phyloP scores from a whole-genome alignment of 2,113 vertebrate genomes.

The Mesocricetus auratus region DNA sequence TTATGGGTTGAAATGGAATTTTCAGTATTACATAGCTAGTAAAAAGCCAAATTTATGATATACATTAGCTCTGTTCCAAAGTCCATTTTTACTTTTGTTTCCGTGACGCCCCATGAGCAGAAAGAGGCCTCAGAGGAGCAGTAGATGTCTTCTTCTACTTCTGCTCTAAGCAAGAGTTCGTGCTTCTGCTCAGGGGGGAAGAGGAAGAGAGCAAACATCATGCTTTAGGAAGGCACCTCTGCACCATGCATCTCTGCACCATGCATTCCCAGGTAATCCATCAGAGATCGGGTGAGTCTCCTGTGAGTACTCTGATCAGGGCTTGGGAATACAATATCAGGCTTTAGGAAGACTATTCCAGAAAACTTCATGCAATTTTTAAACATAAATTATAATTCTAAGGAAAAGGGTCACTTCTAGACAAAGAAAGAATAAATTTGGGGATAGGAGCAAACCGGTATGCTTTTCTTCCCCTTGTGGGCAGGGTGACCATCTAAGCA shows the following conservation, averaged over 20 bases:
- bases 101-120: neutral
- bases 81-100: neutral
- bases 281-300: neutral
- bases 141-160: neutral
- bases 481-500: neutral
- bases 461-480: neutral
- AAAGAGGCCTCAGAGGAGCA: neutral
- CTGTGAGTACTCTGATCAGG: neutral
- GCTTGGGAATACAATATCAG: neutral
- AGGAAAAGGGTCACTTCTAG: neutral
- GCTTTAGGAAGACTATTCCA: slow-evolving; percentile 43
- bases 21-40: neutral
- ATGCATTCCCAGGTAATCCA: neutral
- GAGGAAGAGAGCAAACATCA: neutral
- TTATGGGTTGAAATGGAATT: neutral
- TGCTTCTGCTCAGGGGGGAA: neutral
- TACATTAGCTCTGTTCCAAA: neutral
- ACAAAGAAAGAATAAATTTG: neutral
- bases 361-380: slow-evolving; percentile 32
- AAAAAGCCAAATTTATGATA: neutral
- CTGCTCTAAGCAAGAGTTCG: neutral
- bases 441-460: neutral
- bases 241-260: neutral
- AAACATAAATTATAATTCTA: neutral
- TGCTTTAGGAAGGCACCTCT: neutral